Conservation (phyloP, 2,797 vertebrate species). For the Pipistrellus pipistrellus region DNA sequence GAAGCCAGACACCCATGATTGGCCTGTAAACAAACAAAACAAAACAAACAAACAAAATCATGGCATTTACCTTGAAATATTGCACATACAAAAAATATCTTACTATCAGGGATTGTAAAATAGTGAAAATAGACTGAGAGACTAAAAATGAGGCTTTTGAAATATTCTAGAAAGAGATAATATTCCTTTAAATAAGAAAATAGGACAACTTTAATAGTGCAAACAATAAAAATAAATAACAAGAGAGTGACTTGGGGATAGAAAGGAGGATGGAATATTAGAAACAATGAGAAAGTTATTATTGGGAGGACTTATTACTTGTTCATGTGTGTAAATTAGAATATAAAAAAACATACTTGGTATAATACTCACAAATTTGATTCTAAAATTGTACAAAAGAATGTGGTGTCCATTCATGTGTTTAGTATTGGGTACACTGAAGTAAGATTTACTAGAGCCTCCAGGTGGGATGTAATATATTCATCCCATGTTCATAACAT, state of each 20-base stretch:
- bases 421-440: not conserved
- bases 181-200: slow-evolving; percentile 51
- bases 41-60: not conserved
- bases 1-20: not conserved
- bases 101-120: not conserved
- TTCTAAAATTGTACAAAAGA: not conserved
- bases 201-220: not conserved
- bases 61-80: not conserved
- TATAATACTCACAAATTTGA: not conserved
- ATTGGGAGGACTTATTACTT: not conserved
- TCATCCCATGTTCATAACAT: not conserved
- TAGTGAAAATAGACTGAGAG: not conserved
- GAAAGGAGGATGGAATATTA: not conserved
- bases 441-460: not conserved
- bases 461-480: not conserved
- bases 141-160: not conserved
- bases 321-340: not conserved
- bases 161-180: slow-evolving; percentile 24
- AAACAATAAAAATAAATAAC: slow-evolving; percentile 41
- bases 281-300: not conserved
- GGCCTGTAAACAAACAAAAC: not conserved
- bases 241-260: slow-evolving; percentile 14
- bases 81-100: not conserved
- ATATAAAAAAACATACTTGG: not conserved
- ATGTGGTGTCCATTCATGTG: not conserved